Evolutionary conservation across 2,888 invertebrate genomes (phyloP), one percentile per base, ranked within the genome.

Genomic region (Heteropelma amictum): DNA sequence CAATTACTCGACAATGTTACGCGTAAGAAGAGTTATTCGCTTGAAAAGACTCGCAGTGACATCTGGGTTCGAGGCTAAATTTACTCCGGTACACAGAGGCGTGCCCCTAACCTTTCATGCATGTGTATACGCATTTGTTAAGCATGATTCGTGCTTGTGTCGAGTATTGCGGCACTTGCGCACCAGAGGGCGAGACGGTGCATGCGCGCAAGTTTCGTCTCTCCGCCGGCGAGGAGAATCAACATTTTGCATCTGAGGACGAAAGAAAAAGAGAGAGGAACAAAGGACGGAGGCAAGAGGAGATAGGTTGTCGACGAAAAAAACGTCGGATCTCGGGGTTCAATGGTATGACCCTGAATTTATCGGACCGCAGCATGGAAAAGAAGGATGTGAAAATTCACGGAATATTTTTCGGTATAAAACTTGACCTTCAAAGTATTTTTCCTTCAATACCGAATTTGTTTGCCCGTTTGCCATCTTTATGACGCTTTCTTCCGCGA

Each of bases 301-400:
- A n/a, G n/a, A n/a, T n/a, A n/a, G n/a, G n/a, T 63, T 53, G 51
- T 51, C 35, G 64, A 53, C 61, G 58, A 68, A 51, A 58, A 38
- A 49, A 63, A 63, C 42, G 56, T 61, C 69, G 61, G 64, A 68
- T 68, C n/a, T n/a, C n/a, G 65, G 58, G 74, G 74, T 77, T 81
- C 78, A 80, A 83, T 81, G 75, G 60, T 71, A 68, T 65, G 78
- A 84, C 74, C 61, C 56, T 76, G 76, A 77, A 76, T 78, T 58
- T 51, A 64, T 71, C 49, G 58, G 72, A 78, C 65, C 51, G 53
- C n/a, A n/a, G n/a, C n/a, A 7, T 33, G 38, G 14, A 3, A 23
- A 7, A n/a, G 17, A 7, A 30, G 47, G 3, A 63, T 21, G 35
- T 35, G 38, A 14, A 21, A 35, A 49, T 17, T 21, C 14, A 26